Evolutionary conservation across 2,888 invertebrate genomes (phyloP).

Genomic region (Caenorhabditis sp.): DNA sequence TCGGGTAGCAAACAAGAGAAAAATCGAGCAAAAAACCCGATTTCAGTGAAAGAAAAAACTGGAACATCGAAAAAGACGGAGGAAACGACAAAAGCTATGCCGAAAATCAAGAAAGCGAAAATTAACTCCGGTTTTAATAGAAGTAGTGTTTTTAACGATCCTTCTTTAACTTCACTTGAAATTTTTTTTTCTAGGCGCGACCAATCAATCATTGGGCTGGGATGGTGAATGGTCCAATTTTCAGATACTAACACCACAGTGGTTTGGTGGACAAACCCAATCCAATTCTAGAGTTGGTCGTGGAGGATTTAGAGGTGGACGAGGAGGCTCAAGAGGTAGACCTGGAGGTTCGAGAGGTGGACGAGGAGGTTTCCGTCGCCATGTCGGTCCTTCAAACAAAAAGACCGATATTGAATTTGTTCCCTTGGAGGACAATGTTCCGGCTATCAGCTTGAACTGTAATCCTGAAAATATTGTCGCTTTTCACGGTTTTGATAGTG

Average conservation of each 20-base stretch:
- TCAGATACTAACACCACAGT: neutral
- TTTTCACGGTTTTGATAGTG: conserved; percentile 49
- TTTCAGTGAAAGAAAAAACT: neutral
- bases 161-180: neutral
- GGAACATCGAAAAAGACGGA: neutral
- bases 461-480: conserved; percentile 42
- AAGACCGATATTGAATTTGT: conserved; percentile 27
- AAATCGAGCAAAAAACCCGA: conserved; percentile 14
- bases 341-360: conserved; percentile 4
- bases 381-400: conserved; percentile 17
- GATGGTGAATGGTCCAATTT: neutral
- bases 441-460: conserved; percentile 24
- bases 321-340: neutral
- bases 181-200: neutral
- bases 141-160: too few relatives aligned
- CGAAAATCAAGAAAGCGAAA: neutral
- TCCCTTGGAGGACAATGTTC: conserved; percentile 12
- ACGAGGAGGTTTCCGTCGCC: conserved; percentile 10
- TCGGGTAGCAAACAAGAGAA: conserved; percentile 1
- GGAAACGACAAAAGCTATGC: neutral
- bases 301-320: neutral
- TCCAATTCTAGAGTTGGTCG: too few relatives aligned
- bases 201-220: neutral
- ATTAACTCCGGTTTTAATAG: neutral
- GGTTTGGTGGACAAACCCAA: neutral